phyloP scores from a whole-genome alignment of 2,888 invertebrate genomes.

The Rugalucina vietnamica region DNA sequence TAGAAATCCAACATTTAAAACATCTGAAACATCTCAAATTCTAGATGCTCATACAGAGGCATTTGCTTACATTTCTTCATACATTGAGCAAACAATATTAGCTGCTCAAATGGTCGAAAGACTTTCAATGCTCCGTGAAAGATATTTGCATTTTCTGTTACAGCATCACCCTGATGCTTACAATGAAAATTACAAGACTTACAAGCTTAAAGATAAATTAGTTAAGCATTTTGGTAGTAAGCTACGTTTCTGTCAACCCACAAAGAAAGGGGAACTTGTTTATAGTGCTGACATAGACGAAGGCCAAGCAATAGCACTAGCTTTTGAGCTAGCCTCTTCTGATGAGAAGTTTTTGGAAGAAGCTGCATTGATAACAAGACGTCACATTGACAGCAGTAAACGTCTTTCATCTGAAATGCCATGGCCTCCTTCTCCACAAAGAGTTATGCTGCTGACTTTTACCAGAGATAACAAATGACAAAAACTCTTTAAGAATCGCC shows the following conservation, averaged over 20 bases:
- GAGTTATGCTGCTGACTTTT: not conserved
- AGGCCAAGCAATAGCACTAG: slow-evolving; percentile 20
- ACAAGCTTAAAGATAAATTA: slow-evolving; percentile 38
- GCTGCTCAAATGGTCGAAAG: slow-evolving; percentile 10
- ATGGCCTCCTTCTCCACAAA: slow-evolving; percentile 24
- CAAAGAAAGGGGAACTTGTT: not conserved
- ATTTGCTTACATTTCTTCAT: slow-evolving; percentile 1
- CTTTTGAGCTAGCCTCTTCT: slow-evolving; percentile 34
- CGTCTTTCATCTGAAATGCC: not conserved
- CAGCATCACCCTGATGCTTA: slow-evolving; percentile 11
- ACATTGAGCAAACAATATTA: slow-evolving; percentile 6
- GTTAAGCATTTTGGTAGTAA: slow-evolving; percentile 2
- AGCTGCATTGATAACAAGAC: slow-evolving; percentile 3
- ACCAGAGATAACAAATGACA: too few relatives aligned
- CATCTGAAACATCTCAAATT: not conserved
- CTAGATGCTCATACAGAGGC: slow-evolving; percentile 16
- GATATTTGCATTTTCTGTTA: slow-evolving; percentile 16
- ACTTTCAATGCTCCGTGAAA: slow-evolving; percentile 32
- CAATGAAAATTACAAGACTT: slow-evolving; percentile 27
- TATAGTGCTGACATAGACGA: slow-evolving; percentile 15
- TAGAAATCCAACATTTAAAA: not conserved
- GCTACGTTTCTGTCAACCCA: slow-evolving; percentile 25
- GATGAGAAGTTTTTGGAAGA: slow-evolving; percentile 2
- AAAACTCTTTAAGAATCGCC: not conserved
- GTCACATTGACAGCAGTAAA: not conserved